Evolutionary conservation across 2,797 vertebrate species (phyloP), one percentile per base, ranked within the genome.

Genomic region (Podargus strigoides): DNA sequence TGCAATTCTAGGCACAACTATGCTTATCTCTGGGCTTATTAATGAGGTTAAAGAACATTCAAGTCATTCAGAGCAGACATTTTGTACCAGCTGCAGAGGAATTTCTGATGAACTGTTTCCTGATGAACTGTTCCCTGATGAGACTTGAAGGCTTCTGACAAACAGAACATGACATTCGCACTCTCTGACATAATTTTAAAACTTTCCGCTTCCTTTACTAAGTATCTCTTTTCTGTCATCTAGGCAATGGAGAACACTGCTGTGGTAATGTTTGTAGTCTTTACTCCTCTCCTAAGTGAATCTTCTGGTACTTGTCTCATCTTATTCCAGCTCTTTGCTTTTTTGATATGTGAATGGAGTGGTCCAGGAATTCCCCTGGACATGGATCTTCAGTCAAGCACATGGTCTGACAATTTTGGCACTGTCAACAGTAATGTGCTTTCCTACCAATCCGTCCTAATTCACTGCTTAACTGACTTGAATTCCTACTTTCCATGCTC

Each of bases 41-140:
- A 67, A 34, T n/a, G 42, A 79, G 19, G 55, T 66, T 82, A 49
- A 90, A 86, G 74, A 79, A 49, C 28, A 56, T 76, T 27, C 1
- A 3, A 76, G 70, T 79, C 34, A 46, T 55, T 89, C 0, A 3
- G 36, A 67, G 74, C 14, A 79, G 77, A 85, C 63, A 76, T 92
- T 70, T 69, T 81, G 50, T 89, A 49, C 83, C 55, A 66, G 60
- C 59, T 91, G 81, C 2, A 22, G 70, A 68, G 52, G 77, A 95
- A 94, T 96, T 87, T 86, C 79, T 86, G 64, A 94, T 75, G 79
- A 80, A 32, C 73, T 94, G 72, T 74, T 91, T 91, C 22, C 47
- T 89, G 94, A n/a, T n/a, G n/a, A n/a, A 32, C 73, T 94, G 72
- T 74, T 91, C 89, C 22, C 47, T 89, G 94, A 96, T 70, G 81